These are phyloP conservation scores for Notarius quadriscutis DNA, from an alignment of 2,113 vertebrate genomes.

Conservation along the genomic window DNA sequence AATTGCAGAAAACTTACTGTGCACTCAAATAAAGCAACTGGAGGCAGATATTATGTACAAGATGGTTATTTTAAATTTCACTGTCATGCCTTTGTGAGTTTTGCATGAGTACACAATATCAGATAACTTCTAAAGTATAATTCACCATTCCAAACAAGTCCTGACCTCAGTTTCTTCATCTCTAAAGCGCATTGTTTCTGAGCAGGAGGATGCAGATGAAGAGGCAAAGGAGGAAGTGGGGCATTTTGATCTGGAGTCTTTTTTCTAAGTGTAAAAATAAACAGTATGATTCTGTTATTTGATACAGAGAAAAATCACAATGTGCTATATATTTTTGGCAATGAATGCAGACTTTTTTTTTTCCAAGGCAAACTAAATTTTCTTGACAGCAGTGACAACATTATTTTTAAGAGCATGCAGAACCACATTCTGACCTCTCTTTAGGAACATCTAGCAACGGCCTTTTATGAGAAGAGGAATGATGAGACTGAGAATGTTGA, in stretches of 20 bases:
- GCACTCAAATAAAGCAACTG: constrained; percentile 10
- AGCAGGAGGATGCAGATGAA: constrained; percentile 71
- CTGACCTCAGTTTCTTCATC: constrained; percentile 51
- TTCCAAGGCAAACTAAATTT: not conserved
- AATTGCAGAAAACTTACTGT: not conserved
- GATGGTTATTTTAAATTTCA: not conserved
- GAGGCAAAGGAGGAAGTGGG: constrained; percentile 66
- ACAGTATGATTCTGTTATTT: constrained; percentile 13
- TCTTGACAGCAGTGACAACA: constrained; percentile 13
- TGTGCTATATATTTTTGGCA: not conserved
- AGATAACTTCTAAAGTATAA: not conserved
- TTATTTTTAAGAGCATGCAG: constrained; percentile 2
- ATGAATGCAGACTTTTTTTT: not conserved
- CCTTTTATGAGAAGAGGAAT: constrained; percentile 41
- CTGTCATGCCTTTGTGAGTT: not conserved
- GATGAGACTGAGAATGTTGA: constrained; percentile 38
- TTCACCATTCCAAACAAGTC: constrained; percentile 52
- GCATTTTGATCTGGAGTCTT: constrained; percentile 65
- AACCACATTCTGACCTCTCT: constrained; percentile 47
- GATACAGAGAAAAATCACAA: not conserved
- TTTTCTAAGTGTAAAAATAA: constrained; percentile 62
- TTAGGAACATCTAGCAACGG: constrained; percentile 38
- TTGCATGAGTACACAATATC: not conserved
- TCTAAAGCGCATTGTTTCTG: constrained; percentile 43
- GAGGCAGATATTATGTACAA: not conserved